Conservation (phyloP, 1,140 invertebrate species). For the Neelides sp. region DNA sequence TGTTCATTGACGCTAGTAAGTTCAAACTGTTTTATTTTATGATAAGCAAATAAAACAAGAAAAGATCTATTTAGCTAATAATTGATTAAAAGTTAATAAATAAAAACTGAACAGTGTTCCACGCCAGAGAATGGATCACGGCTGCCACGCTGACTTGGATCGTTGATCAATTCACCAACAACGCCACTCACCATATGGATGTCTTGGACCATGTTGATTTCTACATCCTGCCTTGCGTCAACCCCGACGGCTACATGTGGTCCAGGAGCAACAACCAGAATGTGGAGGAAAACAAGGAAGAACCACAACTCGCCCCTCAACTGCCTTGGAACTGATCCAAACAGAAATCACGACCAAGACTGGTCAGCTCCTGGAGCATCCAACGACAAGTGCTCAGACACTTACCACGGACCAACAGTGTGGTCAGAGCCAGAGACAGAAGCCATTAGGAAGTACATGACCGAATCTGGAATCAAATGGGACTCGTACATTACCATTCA, state of each 20-base stretch:
- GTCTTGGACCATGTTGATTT: conserved; percentile 29
- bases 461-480: too few species aligned
- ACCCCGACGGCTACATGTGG: conserved; percentile 38
- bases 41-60: too few species aligned
- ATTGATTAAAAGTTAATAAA: too few species aligned
- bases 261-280: conserved; percentile 27
- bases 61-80: too few species aligned
- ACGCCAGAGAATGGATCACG: conserved; percentile 56
- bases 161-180: conserved; percentile 45
- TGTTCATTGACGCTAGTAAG: too few species aligned
- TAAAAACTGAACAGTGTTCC: too few species aligned
- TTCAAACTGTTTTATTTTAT: too few species aligned
- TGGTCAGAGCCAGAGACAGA: too few species aligned
- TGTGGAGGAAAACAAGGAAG: conserved; percentile 31
- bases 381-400: conserved; percentile 42
- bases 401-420: conserved; percentile 34
- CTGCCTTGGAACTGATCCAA: conserved; percentile 41
- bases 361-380: too few species aligned
- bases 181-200: conserved; percentile 15
- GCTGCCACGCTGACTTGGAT: conserved; percentile 48
- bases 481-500: too few species aligned
- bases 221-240: conserved; percentile 38
- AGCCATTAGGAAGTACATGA: too few species aligned
- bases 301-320: not conserved
- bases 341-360: too few species aligned